Percentiles rank a stretch among this genome's conserved stretches.
phyloP scores from a whole-genome alignment of 2,113 vertebrate species.

The Phylloscopus trochiloides region DNA sequence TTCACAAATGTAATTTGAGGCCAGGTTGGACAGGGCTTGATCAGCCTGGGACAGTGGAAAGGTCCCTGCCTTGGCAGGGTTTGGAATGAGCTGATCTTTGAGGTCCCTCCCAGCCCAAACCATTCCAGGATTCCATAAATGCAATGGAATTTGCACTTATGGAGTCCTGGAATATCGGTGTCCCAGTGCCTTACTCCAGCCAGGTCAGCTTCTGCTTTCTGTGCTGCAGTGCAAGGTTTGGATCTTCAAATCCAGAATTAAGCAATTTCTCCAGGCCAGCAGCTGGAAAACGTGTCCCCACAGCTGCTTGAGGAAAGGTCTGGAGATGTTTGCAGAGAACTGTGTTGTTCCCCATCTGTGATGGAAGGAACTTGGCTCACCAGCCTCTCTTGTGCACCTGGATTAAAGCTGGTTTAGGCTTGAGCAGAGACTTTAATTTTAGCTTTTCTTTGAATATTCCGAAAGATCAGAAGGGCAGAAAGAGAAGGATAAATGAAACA shows the following conservation, averaged over 20 bases:
- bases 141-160: neutral
- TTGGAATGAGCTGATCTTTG: neutral
- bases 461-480: neutral
- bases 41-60: neutral
- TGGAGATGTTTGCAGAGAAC: neutral
- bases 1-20: neutral
- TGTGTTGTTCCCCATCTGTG: neutral
- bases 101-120: neutral
- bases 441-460: neutral
- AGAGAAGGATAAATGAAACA: neutral
- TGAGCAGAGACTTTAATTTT: neutral
- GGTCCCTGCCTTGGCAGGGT: neutral
- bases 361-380: neutral
- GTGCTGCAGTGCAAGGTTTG: neutral
- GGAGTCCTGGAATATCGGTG: neutral
- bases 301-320: neutral
- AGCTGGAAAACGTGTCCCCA: neutral
- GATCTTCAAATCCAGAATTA: neutral
- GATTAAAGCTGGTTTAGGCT: neutral
- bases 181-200: neutral
- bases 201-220: neutral
- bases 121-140: neutral
- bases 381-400: neutral
- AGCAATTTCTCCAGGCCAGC: neutral
- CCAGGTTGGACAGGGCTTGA: neutral